Evolutionary conservation across 1,140 invertebrate genomes (phyloP), one percentile per base, ranked within the genome.

Genomic region (Leptestheria dahalacensis): DNA sequence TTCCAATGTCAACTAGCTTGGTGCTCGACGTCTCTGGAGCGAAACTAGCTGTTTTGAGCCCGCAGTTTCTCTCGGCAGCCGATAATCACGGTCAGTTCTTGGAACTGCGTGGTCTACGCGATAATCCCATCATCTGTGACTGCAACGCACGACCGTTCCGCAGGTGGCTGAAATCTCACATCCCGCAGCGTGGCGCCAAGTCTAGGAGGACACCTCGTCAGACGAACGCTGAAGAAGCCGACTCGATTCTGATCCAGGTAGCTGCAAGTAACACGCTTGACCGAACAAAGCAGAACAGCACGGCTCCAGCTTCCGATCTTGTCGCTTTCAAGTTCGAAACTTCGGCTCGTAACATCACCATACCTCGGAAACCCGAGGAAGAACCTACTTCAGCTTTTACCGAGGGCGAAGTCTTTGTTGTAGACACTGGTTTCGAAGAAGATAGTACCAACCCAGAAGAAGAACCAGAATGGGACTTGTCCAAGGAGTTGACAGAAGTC

Each of bases 1-100:
- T 94, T n/a, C 91, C 91, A 1, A 78, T 88, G 66, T 93, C 89
- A 2, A 88, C 86, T 0, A 78, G 81, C 58, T 80, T 93, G 18
- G 78, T 74, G 6, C 73, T 93, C 1, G 84, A 91, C 67, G 77
- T 93, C 0, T 76, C 78, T n/a, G 83, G 84, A 10, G 89, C 82
- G 66, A 82, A 84, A 68, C 74, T 94, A 47, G 76, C 77, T 3
- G 85, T 82, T 1, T 68, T 93, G 2, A 79, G 83, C 55, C 78
- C 83, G 0, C 86, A 88, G 65, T 75, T 92, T 50, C 71, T 93
- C 9, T 77, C 81, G 11, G 81, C 84, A 26, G 71, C 92, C 3
- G 88, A 91, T 65, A 88, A 90, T 68, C 78, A 88, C 11, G 75
- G 82, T 57, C 81, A 83, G 3, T 81, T 83, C 69, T 71, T 91